Evolutionary conservation across 2,888 invertebrate species (phyloP).

Genomic region (Venusia cambrica): DNA sequence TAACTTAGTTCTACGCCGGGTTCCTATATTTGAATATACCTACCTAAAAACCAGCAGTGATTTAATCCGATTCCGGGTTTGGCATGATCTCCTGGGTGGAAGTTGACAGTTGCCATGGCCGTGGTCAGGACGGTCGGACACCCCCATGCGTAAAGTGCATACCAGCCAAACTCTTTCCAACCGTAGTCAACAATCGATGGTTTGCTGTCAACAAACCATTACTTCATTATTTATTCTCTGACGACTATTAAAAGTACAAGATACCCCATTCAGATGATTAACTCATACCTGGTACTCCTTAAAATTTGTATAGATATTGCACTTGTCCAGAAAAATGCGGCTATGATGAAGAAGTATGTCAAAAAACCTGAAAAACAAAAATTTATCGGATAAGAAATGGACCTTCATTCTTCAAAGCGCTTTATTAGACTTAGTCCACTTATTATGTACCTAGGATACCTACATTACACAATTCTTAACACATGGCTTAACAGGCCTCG

Average conservation of each 20-base stretch:
- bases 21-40: constrained; percentile 13
- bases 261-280: constrained; percentile 32
- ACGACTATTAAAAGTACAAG: not conserved
- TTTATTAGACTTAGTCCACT: no score
- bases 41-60: constrained; percentile 85
- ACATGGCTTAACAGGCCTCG: no score
- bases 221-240: no score
- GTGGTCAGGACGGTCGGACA: constrained; percentile 75
- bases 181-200: constrained; percentile 65
- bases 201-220: constrained; percentile 40
- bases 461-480: no score
- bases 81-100: constrained; percentile 68
- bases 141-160: constrained; percentile 82
- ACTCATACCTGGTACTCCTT: constrained; percentile 83
- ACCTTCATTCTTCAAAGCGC: no score
- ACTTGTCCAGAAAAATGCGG: constrained; percentile 86
- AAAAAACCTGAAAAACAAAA: constrained; percentile 68
- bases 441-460: no score
- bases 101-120: constrained; percentile 73
- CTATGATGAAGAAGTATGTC: constrained; percentile 80
- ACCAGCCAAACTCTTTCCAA: constrained; percentile 79
- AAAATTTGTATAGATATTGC: constrained; percentile 85
- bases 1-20: no score
- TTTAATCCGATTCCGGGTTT: constrained; percentile 81
- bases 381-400: no score